Percentiles rank a stretch among this genome's conserved stretches.
Evolutionary conservation across 1,140 invertebrate genomes (phyloP).

Genomic region (Tribolium castaneum): DNA sequence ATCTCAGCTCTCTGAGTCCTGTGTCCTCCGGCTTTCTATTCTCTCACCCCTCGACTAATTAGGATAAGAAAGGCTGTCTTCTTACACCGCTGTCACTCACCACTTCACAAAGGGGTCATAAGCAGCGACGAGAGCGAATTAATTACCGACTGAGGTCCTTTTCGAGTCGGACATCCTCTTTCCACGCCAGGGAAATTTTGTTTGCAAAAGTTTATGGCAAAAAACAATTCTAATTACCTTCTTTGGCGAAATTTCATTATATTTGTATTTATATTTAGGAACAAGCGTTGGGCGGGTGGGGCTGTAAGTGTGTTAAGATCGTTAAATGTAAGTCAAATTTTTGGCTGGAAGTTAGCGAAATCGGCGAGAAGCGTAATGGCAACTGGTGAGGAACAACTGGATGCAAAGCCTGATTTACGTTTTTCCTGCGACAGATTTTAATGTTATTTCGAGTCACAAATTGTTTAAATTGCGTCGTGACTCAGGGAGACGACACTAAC

Average conservation of each 20-base stretch:
- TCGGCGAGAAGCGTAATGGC: slow-evolving; percentile 43
- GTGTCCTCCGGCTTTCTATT: slow-evolving; percentile 42
- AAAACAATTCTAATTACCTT: no score
- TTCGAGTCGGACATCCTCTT: slow-evolving; percentile 30
- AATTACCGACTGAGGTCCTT: slow-evolving; percentile 48
- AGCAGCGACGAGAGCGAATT: slow-evolving; percentile 53
- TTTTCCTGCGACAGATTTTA: slow-evolving; percentile 66
- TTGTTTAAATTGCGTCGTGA: slow-evolving; percentile 68
- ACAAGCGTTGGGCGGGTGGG: slow-evolving; percentile 8
- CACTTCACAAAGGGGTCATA: slow-evolving; percentile 53
- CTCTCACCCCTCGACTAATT: slow-evolving; percentile 51
- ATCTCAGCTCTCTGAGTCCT: slow-evolving; percentile 40
- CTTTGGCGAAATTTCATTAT: no score
- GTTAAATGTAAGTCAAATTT: slow-evolving; percentile 34
- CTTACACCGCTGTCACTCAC: slow-evolving; percentile 55
- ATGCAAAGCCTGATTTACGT: slow-evolving; percentile 66
- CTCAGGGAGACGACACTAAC: slow-evolving; percentile 66
- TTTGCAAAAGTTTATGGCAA: neutral
- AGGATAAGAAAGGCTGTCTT: slow-evolving; percentile 56
- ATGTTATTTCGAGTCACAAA: slow-evolving; percentile 69
- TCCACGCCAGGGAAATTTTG: neutral
- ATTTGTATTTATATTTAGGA: no score
- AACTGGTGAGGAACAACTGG: slow-evolving; percentile 56
- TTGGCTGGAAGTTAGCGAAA: slow-evolving; percentile 32
- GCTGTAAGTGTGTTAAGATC: slow-evolving; percentile 39